phyloP scores from a whole-genome alignment of 2,113 vertebrate genomes.

The Semnornis frantzii region DNA sequence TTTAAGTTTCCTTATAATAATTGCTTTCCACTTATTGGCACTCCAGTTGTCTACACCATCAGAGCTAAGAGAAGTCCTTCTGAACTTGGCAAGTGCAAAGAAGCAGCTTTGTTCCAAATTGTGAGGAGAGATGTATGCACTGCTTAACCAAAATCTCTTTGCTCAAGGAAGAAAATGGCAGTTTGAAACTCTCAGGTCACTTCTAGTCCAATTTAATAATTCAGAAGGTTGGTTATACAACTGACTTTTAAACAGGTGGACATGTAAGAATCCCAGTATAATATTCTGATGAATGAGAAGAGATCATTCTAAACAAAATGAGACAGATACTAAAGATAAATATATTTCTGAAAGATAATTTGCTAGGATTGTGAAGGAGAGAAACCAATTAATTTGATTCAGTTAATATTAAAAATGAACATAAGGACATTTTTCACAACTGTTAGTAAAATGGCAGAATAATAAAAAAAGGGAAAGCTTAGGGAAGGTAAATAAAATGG shows the following conservation, averaged over 20 bases:
- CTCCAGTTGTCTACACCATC: neutral
- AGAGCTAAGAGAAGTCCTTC: neutral
- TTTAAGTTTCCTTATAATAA: neutral
- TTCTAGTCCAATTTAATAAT: neutral
- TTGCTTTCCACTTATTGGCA: neutral
- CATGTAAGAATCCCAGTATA: neutral
- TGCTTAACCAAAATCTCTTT: neutral
- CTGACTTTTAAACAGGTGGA: neutral
- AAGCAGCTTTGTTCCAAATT: neutral
- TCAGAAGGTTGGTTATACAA: neutral
- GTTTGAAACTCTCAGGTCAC: neutral
- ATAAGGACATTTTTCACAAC: neutral
- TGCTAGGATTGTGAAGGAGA: neutral
- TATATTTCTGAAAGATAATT: neutral
- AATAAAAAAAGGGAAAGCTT: neutral
- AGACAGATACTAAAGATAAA: neutral
- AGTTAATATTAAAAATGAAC: neutral
- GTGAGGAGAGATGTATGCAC: neutral
- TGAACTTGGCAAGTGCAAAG: neutral
- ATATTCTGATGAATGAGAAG: neutral
- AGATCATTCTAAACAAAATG: neutral
- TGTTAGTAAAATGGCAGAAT: neutral
- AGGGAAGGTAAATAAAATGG: neutral
- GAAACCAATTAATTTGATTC: neutral
- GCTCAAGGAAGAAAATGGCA: neutral